These are phyloP conservation scores for Ichneumoninae sp. DNA, from an alignment of 2,888 invertebrate genomes.

Conservation along the genomic window DNA sequence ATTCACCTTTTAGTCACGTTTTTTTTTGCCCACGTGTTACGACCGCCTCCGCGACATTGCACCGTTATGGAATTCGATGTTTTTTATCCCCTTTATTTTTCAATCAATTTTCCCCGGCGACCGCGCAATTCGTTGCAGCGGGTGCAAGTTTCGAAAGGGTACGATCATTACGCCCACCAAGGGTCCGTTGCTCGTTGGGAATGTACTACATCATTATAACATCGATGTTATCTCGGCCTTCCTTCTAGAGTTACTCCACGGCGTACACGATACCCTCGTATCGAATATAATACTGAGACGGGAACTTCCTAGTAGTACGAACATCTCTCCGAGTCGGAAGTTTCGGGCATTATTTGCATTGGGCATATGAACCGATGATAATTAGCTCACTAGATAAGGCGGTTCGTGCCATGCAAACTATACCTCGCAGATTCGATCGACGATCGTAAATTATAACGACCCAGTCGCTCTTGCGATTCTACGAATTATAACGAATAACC, in stretches of 20 bases:
- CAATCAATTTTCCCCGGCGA: slow-evolving; percentile 26
- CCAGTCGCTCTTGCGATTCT: background rate
- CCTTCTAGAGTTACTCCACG: slow-evolving; percentile 42
- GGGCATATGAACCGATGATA: background rate
- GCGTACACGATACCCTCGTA: slow-evolving; percentile 3
- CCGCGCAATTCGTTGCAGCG: slow-evolving; percentile 22
- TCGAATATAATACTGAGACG: slow-evolving; percentile 29
- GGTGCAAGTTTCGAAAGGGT: slow-evolving; percentile 11
- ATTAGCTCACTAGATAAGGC: background rate
- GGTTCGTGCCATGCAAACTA: background rate
- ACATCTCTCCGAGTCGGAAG: slow-evolving; percentile 35
- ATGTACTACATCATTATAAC: slow-evolving; percentile 54
- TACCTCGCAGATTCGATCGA: background rate
- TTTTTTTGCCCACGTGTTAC: slow-evolving; percentile 25
- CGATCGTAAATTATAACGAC: background rate
- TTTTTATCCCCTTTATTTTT: slow-evolving; percentile 24
- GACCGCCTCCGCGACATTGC: slow-evolving; percentile 26
- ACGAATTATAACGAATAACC: background rate
- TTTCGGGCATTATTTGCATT: background rate
- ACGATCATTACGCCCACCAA: slow-evolving; percentile 33
- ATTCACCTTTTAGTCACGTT: slow-evolving; percentile 55
- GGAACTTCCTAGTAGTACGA: slow-evolving; percentile 38
- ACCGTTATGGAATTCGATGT: slow-evolving; percentile 13
- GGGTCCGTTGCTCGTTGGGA: slow-evolving; percentile 38
- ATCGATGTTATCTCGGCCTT: slow-evolving; percentile 52